Evolutionary conservation across 2,888 invertebrate species (phyloP), one percentile per base, ranked within the genome.

Genomic region (Actias luna): DNA sequence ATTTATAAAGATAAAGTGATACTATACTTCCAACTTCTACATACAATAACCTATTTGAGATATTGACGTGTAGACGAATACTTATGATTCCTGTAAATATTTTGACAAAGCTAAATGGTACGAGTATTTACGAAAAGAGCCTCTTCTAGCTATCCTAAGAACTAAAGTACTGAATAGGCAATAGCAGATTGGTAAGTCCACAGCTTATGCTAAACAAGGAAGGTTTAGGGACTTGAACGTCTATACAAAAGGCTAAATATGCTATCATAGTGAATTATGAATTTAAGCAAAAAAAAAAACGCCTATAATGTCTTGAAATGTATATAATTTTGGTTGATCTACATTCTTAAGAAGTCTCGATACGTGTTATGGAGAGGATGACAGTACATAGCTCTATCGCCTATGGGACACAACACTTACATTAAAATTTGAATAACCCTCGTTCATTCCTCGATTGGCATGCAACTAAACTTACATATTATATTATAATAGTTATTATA

Each of bases 381-480:
- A 58, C 57, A 39, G 22, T 10, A 31, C 18, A 25, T 39, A 57
- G 58, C 33, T 33, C 22, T 31, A 31, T n/a, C n/a, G 57, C 22
- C 61, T 42, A 33, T 27, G 16, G 27, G 18, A 39, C 61, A 55
- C 60, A 36, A 52, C 36, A 39, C 18, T 36, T 61, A 39, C 61
- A 57, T 61, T 22, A 31, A 57, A 55, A 39, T 31, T 7, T 42
- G 12, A 62, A 58, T 27, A 42, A 42, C 16, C 12, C 42, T 22
- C 61, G 42, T 42, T 25, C 29, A 52, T 55, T 42, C 59, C n/a
- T 55, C 52, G 14, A 55, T 39, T 39, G 14, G 65, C 70, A 74
- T 70, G 73, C 76, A 74, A 78, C 69, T 71, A 70, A 74, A 77
- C 69, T 74, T 75, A 77, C 69, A 63, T 66, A 64, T 69, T 73